phyloP scores from a whole-genome alignment of 2,888 invertebrate species.

The Pilophorus perplexus region DNA sequence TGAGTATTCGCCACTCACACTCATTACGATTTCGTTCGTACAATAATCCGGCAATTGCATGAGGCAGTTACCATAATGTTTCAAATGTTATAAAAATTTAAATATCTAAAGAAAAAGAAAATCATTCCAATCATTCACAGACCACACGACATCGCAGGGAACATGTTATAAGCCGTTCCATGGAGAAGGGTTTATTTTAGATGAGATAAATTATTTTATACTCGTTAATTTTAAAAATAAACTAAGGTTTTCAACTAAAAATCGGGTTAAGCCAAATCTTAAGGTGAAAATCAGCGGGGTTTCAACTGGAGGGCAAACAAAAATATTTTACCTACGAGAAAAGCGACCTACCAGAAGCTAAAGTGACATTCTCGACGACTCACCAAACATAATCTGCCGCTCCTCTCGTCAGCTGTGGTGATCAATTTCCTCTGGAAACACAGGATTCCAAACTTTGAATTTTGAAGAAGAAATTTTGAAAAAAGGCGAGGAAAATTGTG shows the following conservation, averaged over 20 bases:
- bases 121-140: slow-evolving; percentile 21
- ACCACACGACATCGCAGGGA: slow-evolving; percentile 18
- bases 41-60: no score
- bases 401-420: slow-evolving; percentile 31
- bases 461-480: neutral
- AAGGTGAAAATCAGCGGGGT: slow-evolving; percentile 7
- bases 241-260: neutral
- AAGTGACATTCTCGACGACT: slow-evolving; percentile 27
- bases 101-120: no score
- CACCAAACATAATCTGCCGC: slow-evolving; percentile 35
- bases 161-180: slow-evolving; percentile 1
- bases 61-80: no score
- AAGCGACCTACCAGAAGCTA: slow-evolving; percentile 35
- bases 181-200: neutral
- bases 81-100: no score
- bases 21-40: no score
- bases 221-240: no score
- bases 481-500: no score
- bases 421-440: slow-evolving; percentile 40
- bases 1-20: no score
- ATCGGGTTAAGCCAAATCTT: neutral
- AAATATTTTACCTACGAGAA: slow-evolving; percentile 33
- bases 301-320: slow-evolving; percentile 1
- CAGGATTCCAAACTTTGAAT: slow-evolving; percentile 34
- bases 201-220: no score